These are phyloP conservation scores for Candoia aspera DNA, from an alignment of 2,113 vertebrate species.

Conservation along the genomic window DNA sequence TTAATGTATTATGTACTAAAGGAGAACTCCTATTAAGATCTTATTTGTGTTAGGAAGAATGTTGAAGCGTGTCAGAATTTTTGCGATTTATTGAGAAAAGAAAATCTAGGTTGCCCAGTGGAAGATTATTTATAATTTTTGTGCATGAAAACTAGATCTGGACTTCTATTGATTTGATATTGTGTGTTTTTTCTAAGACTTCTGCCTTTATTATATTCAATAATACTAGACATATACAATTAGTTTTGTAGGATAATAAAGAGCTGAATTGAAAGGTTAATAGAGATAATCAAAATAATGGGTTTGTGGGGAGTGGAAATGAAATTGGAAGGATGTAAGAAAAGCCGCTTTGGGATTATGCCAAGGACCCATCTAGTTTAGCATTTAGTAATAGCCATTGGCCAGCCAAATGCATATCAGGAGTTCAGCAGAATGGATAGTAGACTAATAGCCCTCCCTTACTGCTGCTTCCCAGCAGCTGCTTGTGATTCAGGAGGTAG, in stretches of 20 bases:
- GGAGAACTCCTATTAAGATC: conserved; percentile 6
- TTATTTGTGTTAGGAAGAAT: background rate
- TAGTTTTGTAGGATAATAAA: background rate
- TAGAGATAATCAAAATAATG: background rate
- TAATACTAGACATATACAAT: background rate
- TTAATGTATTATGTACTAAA: background rate
- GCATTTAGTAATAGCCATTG: background rate
- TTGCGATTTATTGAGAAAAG: background rate
- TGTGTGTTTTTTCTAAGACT: background rate
- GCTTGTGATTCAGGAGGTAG: background rate
- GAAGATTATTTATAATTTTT: background rate
- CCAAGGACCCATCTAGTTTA: background rate
- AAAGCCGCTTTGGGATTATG: background rate
- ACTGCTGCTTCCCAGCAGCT: background rate
- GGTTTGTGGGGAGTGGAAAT: background rate
- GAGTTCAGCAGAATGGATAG: background rate
- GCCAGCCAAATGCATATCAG: background rate
- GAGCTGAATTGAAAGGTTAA: background rate
- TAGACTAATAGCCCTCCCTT: background rate
- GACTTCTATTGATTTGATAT: background rate
- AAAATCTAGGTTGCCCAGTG: background rate
- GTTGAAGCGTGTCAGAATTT: background rate
- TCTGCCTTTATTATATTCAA: background rate
- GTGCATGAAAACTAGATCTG: background rate
- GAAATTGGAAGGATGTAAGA: background rate